These are phyloP conservation scores for Luperina nickerlii DNA, from an alignment of 2,888 invertebrate genomes.

Conservation along the genomic window DNA sequence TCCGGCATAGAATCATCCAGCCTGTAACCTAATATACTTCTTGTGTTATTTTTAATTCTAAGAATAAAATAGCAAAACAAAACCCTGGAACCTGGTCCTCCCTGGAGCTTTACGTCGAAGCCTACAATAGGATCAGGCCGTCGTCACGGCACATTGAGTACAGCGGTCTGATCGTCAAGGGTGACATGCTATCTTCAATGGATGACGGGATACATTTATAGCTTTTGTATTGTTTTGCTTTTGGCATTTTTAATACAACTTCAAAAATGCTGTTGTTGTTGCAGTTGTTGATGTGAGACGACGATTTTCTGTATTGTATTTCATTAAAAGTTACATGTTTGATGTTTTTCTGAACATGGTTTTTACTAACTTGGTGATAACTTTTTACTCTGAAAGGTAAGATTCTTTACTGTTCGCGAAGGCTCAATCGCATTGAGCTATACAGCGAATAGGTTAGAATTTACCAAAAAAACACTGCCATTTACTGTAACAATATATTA, in stretches of 20 bases:
- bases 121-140: slow-evolving; percentile 20
- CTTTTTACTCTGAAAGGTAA: neutral
- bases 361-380: neutral
- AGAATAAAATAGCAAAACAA: slow-evolving; percentile 7
- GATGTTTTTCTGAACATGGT: neutral
- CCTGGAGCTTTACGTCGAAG: slow-evolving; percentile 18
- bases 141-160: slow-evolving; percentile 38
- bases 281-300: neutral
- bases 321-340: neutral
- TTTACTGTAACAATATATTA: neutral
- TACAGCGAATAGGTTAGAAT: neutral
- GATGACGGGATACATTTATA: neutral
- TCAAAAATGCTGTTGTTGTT: no score
- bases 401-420: neutral
- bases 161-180: slow-evolving; percentile 19
- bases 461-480: neutral
- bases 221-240: slow-evolving; percentile 4
- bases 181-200: slow-evolving; percentile 9
- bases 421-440: neutral
- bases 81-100: slow-evolving; percentile 7
- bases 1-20: no score
- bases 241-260: neutral
- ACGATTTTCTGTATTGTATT: neutral
- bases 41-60: neutral
- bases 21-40: neutral